phyloP scores from a whole-genome alignment of 2,113 vertebrate genomes.

The Barnardius zonarius region DNA sequence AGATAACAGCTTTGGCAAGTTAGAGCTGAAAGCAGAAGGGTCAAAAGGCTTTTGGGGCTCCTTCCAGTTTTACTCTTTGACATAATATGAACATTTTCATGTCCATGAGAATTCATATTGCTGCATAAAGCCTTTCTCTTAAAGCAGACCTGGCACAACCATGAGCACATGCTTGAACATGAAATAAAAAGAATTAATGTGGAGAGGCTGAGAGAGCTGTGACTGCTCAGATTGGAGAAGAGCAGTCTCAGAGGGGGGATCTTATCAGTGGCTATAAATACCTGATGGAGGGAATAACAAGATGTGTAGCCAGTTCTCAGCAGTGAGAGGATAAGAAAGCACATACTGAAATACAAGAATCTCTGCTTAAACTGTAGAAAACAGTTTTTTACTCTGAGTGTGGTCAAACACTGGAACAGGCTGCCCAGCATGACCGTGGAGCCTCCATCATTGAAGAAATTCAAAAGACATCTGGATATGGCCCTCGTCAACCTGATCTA shows the following conservation, averaged over 20 bases:
- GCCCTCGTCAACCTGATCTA: background rate
- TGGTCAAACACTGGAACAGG: background rate
- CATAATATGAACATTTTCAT: background rate
- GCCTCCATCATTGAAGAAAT: background rate
- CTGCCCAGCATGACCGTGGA: background rate
- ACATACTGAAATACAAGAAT: background rate
- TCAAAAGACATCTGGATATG: background rate
- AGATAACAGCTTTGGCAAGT: background rate
- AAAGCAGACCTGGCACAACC: background rate
- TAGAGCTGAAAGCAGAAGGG: background rate
- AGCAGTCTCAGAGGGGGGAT: background rate
- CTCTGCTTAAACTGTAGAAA: background rate
- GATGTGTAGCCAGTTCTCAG: background rate
- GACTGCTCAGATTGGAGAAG: background rate
- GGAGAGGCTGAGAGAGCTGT: background rate
- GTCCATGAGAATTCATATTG: background rate
- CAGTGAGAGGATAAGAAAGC: background rate
- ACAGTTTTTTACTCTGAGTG: background rate
- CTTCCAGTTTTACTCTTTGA: background rate
- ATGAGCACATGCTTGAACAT: background rate
- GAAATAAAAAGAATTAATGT: background rate
- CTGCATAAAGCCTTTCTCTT: background rate
- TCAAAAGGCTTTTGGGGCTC: background rate
- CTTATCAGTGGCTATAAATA: background rate
- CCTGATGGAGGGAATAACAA: background rate